Evolutionary conservation across 2,797 vertebrate genomes (phyloP).

Genomic region (Benthosema pterotum): DNA sequence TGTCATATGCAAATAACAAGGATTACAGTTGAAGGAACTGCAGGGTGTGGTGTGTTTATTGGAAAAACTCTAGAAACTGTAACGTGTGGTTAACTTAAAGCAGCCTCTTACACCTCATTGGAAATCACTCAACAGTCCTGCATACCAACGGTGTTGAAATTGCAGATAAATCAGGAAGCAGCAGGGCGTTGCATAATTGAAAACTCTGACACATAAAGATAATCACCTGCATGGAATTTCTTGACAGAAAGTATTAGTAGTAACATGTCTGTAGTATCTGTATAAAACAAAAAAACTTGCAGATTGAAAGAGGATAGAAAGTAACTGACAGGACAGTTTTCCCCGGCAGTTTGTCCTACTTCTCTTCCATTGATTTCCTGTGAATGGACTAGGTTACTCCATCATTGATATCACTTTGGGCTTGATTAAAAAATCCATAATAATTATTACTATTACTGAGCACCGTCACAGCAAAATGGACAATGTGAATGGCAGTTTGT

Average conservation of each 20-base stretch:
- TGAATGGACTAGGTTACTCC: neutral
- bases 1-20: constrained; percentile 12
- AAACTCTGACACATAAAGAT: no score
- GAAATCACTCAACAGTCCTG: no score
- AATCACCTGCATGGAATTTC: no score
- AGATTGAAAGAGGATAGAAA: neutral
- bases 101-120: no score
- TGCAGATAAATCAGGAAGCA: no score
- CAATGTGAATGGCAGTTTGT: neutral
- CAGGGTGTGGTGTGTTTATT: no score
- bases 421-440: constrained; percentile 11
- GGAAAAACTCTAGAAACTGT: no score
- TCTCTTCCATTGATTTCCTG: neutral
- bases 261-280: no score
- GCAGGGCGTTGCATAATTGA: no score
- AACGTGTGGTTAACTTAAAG: neutral
- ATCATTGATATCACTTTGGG: constrained; percentile 9
- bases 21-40: neutral
- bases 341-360: constrained; percentile 23
- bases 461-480: neutral
- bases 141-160: no score
- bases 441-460: constrained; percentile 4
- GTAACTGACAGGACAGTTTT: constrained; percentile 20
- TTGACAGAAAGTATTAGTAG: no score
- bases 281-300: no score